These are phyloP conservation scores for Tiliacea citrago DNA, from an alignment of 2,888 invertebrate species.

Conservation along the genomic window DNA sequence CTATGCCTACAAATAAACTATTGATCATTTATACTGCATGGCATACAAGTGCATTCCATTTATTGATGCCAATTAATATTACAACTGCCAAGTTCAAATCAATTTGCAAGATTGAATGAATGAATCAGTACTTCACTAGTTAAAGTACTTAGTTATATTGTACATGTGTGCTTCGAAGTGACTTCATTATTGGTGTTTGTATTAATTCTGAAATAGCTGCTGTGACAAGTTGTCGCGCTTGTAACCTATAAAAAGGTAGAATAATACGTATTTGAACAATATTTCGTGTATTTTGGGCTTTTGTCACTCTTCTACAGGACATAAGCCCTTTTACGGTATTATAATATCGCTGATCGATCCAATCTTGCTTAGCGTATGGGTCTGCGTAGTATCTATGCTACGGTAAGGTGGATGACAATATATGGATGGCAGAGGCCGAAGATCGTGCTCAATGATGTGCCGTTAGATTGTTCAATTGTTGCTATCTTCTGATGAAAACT, in stretches of 20 bases:
- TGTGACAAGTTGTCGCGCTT: not conserved
- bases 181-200: constrained; percentile 23
- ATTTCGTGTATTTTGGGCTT: not conserved
- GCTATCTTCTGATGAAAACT: not conserved
- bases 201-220: not conserved
- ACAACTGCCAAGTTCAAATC: constrained; percentile 79
- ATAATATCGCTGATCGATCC: not conserved
- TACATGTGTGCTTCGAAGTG: not conserved
- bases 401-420: not conserved
- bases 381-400: not conserved
- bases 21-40: constrained; percentile 40
- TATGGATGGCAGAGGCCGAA: not conserved
- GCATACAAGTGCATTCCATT: constrained; percentile 62
- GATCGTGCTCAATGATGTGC: not conserved
- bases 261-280: not conserved
- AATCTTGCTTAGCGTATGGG: not conserved
- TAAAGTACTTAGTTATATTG: constrained; percentile 18
- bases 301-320: not conserved
- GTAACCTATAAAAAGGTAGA: not conserved
- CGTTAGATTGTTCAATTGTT: not conserved
- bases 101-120: constrained; percentile 77
- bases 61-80: constrained; percentile 65
- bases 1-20: constrained; percentile 1
- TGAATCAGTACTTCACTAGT: constrained; percentile 61
- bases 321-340: not conserved